Base-by-base conservation (phyloP, 2,113 vertebrate genomes). In the Lepisosteus oculatus region DNA sequence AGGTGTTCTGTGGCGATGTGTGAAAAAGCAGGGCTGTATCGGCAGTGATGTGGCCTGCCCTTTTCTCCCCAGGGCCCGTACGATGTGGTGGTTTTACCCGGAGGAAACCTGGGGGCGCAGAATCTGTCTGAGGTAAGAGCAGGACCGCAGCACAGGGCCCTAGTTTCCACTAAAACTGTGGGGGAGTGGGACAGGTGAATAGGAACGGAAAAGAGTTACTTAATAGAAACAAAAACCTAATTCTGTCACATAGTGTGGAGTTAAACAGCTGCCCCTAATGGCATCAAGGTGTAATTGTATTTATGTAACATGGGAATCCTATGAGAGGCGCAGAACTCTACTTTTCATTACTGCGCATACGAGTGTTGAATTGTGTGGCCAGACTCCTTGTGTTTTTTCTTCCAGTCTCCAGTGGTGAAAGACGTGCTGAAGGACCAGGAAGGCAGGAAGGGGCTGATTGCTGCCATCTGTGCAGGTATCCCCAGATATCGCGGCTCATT, bases 381-480 rank as follows among this genome's bases (percentile, higher is more conserved):
- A 55, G 51, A 15, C 72, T 78, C 4, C 0, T 11, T 0, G 55
- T 72, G 76, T 69, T 65, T 84, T 6, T n/a, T 79, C 11, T 65
- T 75, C 3, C 78, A 99, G 97, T 98, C 96, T 55, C 69, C 93
- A 61, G 89, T 85, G 44, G 97, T 99, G 86, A 98, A 94, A 77
- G 94, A 96, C 42, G 74, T 99, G 72, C 80, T 99, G 83, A 93
- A 94, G 80, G 96, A 96, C 44, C 97, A 99, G 83, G 95, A 98
- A 72, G 84, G 81, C 83, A 91, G 93, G 78, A 96, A 96, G 81
- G 96, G 95, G 42, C 91, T 99, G 79, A 99, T 99, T 57, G 97
- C 97, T 42, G 97, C 97, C 77, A 97, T 99, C 86, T 99, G 97
- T 84, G 97, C 97, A 92, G 97, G 97, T 99, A 85, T 72, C 55